Conservation (phyloP, 2,888 invertebrate species). For the Lissocephala sabroskyi region DNA sequence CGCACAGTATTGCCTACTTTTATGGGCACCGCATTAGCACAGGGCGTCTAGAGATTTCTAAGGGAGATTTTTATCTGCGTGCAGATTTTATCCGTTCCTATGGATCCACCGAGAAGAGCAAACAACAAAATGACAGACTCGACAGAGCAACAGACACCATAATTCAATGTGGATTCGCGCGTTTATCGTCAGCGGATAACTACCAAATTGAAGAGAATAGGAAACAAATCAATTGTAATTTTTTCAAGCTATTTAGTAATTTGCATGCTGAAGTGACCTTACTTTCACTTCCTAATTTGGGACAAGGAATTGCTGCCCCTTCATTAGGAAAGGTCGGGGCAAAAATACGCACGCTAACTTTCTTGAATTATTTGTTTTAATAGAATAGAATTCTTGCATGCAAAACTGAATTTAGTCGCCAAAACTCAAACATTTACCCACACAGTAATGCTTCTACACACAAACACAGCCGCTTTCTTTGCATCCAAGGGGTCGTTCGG, state of each 20-base stretch:
- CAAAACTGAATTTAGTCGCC: slow-evolving; percentile 7
- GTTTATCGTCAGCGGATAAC: too few species aligned
- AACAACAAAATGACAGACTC: too few species aligned
- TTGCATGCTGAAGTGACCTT: too few species aligned
- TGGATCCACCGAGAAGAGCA: too few species aligned
- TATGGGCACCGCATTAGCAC: background rate
- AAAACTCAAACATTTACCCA: slow-evolving; percentile 11
- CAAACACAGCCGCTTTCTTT: background rate
- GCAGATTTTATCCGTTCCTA: background rate
- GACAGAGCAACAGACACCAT: too few species aligned
- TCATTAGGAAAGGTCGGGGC: slow-evolving; percentile 20
- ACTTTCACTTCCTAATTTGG: too few species aligned
- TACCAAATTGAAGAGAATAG: too few species aligned
- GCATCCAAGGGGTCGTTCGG: too few species aligned
- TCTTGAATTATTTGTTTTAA: slow-evolving; percentile 37
- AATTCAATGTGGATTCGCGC: too few species aligned
- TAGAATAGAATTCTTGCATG: slow-evolving; percentile 39
- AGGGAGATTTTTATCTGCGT: background rate
- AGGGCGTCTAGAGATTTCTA: background rate
- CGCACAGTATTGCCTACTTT: slow-evolving; percentile 2
- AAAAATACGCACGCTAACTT: slow-evolving; percentile 35
- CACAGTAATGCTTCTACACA: slow-evolving; percentile 5
- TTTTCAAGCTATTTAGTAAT: too few species aligned
- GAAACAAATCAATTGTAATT: too few species aligned
- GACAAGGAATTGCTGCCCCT: too few species aligned